Percentiles rank a stretch among this genome's conserved stretches.
Conservation (phyloP, 1,140 invertebrate species). For the Camponotus vicinus region DNA sequence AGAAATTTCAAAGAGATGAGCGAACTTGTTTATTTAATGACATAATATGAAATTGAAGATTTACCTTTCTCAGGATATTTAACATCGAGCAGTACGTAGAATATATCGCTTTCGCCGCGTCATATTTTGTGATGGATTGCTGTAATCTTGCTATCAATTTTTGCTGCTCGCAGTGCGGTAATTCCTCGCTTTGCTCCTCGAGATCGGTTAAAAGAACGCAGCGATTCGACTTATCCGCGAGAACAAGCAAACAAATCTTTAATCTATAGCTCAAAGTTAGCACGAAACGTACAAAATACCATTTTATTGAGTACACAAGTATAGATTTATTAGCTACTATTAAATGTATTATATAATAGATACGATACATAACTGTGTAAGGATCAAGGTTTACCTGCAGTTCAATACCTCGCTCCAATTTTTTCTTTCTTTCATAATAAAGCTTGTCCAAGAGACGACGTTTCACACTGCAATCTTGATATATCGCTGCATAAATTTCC, state of each 20-base stretch:
- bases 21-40: neutral
- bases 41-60: neutral
- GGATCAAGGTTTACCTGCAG: conserved; percentile 84
- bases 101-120: conserved; percentile 87
- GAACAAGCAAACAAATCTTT: conserved; percentile 27
- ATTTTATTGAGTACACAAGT: neutral
- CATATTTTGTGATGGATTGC: conserved; percentile 86
- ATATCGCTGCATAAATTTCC: conserved; percentile 87
- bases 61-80: conserved; percentile 88
- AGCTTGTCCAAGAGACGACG: conserved; percentile 87
- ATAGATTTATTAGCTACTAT: neutral
- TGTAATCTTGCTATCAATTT: conserved; percentile 75
- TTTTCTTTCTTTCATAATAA: conserved; percentile 87
- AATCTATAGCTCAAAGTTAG: conserved; percentile 30
- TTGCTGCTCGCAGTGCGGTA: conserved; percentile 61
- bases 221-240: conserved; percentile 68
- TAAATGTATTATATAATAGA: neutral
- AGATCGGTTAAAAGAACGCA: conserved; percentile 66
- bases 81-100: conserved; percentile 88
- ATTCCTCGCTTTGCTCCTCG: conserved; percentile 12
- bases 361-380: neutral
- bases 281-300: conserved; percentile 9
- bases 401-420: conserved; percentile 86
- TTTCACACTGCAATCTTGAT: conserved; percentile 88
- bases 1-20: conserved; percentile 28